These are phyloP conservation scores for Epistrophe grossulariae DNA, from an alignment of 2,888 invertebrate species.

Conservation along the genomic window DNA sequence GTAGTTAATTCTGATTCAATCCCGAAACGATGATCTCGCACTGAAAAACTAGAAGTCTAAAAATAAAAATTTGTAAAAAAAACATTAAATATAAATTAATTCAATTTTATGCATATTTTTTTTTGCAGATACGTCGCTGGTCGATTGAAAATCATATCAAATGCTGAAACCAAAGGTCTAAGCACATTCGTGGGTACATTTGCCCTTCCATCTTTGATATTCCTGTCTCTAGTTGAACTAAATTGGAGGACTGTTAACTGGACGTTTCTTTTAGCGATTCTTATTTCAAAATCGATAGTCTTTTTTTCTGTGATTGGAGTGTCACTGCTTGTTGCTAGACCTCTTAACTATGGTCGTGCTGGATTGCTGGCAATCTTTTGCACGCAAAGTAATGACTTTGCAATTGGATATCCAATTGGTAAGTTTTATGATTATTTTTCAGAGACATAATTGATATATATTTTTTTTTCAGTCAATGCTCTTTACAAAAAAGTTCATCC, in stretches of 20 bases:
- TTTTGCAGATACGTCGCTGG: constrained; percentile 92
- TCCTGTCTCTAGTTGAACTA: constrained; percentile 93
- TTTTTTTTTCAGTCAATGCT: constrained; percentile 88
- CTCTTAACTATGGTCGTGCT: constrained; percentile 92
- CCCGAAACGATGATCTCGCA: too few relatives aligned
- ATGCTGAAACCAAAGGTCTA: constrained; percentile 94
- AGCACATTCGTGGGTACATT: constrained; percentile 97
- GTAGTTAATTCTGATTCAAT: too few relatives aligned
- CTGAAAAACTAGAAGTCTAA: too few relatives aligned
- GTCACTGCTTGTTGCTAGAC: constrained; percentile 91
- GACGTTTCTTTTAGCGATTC: constrained; percentile 93
- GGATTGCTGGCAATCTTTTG: constrained; percentile 97
- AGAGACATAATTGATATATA: not conserved
- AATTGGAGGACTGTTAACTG: constrained; percentile 94
- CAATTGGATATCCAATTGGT: constrained; percentile 97
- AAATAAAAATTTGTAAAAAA: too few relatives aligned
- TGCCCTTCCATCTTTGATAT: constrained; percentile 95
- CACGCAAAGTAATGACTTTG: constrained; percentile 99
- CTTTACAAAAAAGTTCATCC: constrained; percentile 94
- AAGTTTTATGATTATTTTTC: constrained; percentile 45
- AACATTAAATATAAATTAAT: too few relatives aligned
- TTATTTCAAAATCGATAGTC: constrained; percentile 93
- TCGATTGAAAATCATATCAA: constrained; percentile 91
- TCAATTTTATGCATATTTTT: not conserved
- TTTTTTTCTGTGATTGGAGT: constrained; percentile 92